These are phyloP conservation scores for Strigamia transsilvanica DNA, from an alignment of 2,888 invertebrate species.

Conservation along the genomic window DNA sequence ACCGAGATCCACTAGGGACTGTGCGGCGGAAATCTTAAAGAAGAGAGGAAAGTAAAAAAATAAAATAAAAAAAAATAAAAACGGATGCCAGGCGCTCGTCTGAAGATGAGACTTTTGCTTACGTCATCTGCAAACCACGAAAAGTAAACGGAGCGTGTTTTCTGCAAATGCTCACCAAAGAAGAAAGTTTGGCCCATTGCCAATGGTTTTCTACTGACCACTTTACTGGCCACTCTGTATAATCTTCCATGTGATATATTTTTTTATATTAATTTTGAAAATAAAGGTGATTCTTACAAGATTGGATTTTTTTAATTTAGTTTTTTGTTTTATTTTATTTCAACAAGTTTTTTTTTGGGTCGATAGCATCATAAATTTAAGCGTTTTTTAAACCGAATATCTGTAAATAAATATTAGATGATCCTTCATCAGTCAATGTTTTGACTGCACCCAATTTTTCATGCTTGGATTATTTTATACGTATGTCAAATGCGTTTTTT, in stretches of 20 bases:
- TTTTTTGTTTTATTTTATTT: not conserved
- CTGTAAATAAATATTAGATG: conserved; percentile 35
- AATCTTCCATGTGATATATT: conserved; percentile 18
- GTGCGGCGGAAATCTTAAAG: conserved; percentile 38
- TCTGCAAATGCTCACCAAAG: conserved; percentile 49
- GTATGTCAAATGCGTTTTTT: not conserved
- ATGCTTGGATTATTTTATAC: conserved; percentile 29
- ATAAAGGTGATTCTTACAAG: not conserved
- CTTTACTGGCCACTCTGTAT: conserved; percentile 45
- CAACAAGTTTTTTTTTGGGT: not conserved
- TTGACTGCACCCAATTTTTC: conserved; percentile 30
- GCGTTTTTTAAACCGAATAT: not conserved
- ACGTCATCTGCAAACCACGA: conserved; percentile 47
- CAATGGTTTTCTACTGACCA: conserved; percentile 22
- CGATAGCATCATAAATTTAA: not conserved
- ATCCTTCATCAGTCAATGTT: conserved; percentile 41
- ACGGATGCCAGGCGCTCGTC: conserved; percentile 38
- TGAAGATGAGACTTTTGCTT: conserved; percentile 44
- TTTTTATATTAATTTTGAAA: not conserved
- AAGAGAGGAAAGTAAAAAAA: not conserved
- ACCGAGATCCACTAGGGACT: conserved; percentile 34
- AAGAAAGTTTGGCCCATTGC: conserved; percentile 35
- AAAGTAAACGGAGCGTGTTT: conserved; percentile 49
- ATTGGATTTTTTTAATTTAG: not conserved
- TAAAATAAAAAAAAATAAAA: not conserved